A percentile compares a stretch with the other conserved stretches of the same genome.
Conservation (phyloP, 2,113 vertebrate genomes). For the Anhinga anhinga region DNA sequence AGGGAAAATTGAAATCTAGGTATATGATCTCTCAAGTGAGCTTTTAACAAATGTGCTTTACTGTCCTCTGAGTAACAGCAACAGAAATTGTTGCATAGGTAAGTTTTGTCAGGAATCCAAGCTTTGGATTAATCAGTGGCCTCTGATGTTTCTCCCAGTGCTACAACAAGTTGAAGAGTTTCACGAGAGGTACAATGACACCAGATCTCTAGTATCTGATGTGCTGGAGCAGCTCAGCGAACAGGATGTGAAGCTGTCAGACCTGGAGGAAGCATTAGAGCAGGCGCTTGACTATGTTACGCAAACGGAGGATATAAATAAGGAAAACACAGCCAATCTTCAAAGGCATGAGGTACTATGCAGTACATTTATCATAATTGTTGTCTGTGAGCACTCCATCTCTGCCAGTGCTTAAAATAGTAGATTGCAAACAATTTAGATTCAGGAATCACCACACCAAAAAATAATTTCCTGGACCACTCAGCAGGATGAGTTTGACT, state of each 20-base stretch:
- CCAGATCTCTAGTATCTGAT: slow-evolving; percentile 76
- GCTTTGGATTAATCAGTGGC: background rate
- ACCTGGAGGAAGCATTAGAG: slow-evolving; percentile 78
- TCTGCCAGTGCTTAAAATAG: background rate
- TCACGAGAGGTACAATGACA: slow-evolving; percentile 81
- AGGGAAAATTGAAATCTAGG: background rate
- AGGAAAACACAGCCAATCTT: slow-evolving; percentile 74
- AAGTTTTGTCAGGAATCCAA: background rate
- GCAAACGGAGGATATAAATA: slow-evolving; percentile 77
- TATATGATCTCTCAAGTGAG: background rate
- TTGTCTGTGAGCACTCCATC: background rate
- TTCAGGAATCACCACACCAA: background rate
- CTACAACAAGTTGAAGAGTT: slow-evolving; percentile 78
- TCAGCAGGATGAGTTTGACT: background rate
- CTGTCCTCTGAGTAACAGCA: background rate
- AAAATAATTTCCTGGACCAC: background rate
- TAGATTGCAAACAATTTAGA: background rate
- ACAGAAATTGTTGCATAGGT: background rate
- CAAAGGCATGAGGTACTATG: slow-evolving; percentile 81
- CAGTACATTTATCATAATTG: background rate
- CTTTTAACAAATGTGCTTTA: background rate
- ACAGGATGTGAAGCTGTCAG: slow-evolving; percentile 77
- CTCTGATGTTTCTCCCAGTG: slow-evolving; percentile 67
- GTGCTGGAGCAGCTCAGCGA: slow-evolving; percentile 79
- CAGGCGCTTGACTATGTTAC: slow-evolving; percentile 68